Conservation (phyloP, 2,888 invertebrate genomes). For the Lepidochrysops patricia region DNA sequence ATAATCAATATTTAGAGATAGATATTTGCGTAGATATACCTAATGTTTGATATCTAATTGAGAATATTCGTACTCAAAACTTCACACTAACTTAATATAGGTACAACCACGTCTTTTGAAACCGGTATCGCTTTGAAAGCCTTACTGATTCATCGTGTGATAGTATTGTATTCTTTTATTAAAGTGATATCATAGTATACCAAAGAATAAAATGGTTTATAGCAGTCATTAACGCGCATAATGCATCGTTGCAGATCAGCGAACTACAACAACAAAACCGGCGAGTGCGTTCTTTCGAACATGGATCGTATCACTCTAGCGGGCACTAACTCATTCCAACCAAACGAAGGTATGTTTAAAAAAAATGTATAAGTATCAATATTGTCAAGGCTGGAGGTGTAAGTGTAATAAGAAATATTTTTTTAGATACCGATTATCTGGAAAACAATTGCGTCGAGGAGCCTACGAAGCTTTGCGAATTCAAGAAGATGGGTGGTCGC, state of each 20-base stretch:
- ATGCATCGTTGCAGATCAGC: conserved; percentile 83
- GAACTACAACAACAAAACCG: conserved; percentile 89
- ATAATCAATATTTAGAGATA: not conserved
- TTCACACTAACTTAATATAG: not conserved
- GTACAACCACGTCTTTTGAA: not conserved
- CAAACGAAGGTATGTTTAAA: conserved; percentile 73
- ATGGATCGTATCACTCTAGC: conserved; percentile 94
- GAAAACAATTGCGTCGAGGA: conserved; percentile 96
- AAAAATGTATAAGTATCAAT: not conserved
- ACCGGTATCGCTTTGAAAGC: not conserved
- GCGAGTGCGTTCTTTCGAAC: conserved; percentile 89
- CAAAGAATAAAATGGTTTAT: conserved; percentile 13
- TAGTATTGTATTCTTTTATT: not conserved
- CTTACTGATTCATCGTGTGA: not conserved
- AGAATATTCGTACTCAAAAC: not conserved
- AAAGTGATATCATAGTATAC: not conserved
- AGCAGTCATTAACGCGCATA: conserved; percentile 34
- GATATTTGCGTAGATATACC: too few relatives aligned
- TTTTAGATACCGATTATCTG: conserved; percentile 82
- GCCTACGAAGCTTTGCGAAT: conserved; percentile 95
- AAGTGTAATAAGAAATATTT: conserved; percentile 14
- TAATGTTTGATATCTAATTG: too few relatives aligned
- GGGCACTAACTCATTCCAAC: conserved; percentile 85
- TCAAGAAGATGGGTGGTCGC: conserved; percentile 90
- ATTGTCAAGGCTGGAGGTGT: not conserved